These are phyloP conservation scores for Gymnothorax javanicus DNA, from an alignment of 2,797 vertebrate genomes.

Conservation along the genomic window DNA sequence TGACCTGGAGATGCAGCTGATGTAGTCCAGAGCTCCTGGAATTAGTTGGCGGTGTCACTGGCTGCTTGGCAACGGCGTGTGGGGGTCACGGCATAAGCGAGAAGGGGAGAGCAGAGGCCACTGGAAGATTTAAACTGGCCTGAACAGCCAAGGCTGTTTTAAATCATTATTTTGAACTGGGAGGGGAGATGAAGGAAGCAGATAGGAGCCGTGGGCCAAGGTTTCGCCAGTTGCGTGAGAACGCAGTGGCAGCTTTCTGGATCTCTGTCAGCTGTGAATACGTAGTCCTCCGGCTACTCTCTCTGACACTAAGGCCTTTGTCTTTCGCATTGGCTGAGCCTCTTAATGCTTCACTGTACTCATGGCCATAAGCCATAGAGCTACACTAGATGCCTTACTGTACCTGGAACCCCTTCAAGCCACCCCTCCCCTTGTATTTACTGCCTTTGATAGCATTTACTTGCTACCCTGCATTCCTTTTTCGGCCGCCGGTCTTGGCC, in stretches of 20 bases:
- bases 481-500: not conserved
- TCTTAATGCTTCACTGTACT: slow-evolving; percentile 48
- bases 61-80: slow-evolving; percentile 16
- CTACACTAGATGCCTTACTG: slow-evolving; percentile 66
- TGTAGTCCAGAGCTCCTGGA: slow-evolving; percentile 7
- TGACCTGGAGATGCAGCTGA: slow-evolving; percentile 10
- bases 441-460: slow-evolving; percentile 56
- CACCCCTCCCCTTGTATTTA: slow-evolving; percentile 61
- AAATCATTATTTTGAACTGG: not conserved
- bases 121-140: not conserved
- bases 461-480: not conserved
- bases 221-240: not conserved
- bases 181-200: not conserved
- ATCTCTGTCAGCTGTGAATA: not conserved
- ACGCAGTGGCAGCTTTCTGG: not conserved
- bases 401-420: slow-evolving; percentile 71
- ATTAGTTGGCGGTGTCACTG: not conserved
- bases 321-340: slow-evolving; percentile 58
- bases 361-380: not conserved
- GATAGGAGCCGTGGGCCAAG: not conserved
- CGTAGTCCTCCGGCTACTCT: not conserved
- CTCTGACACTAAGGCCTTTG: slow-evolving; percentile 65
- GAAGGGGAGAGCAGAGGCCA: not conserved
- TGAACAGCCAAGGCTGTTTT: not conserved
- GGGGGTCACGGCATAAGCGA: not conserved